Base-by-base conservation (phyloP, 1,140 invertebrate genomes). In the Micrasema longulum region DNA sequence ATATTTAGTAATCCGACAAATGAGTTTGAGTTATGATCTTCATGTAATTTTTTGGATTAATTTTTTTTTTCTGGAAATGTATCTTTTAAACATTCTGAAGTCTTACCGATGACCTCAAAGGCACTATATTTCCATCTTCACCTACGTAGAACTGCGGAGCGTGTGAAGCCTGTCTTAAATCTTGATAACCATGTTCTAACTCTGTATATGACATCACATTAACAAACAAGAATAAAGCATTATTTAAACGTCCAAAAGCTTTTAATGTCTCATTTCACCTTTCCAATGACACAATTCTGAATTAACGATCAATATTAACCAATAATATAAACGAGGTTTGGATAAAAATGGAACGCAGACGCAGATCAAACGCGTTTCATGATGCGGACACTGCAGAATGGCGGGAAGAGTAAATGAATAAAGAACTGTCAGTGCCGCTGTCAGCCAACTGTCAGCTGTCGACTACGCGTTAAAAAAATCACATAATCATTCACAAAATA, bases 141-240 rank as follows among this genome's bases (percentile, higher is more conserved):
- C 87, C 88, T 78, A 90, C 82, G 80, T 89, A 93, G 83, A 92
- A 92, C 75, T 90, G 88, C 66, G 89, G 88, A 36, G 87, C 82
- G 63, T 78, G 75, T 77, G 86, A 81, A 74, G 89, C 87, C 80
- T 91, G 90, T 76, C 89, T 87, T 76, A 92, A 85, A 73, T 90
- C 93, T 88, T 94, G 93, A 86, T 95, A 95, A 67, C 93, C 93
- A 87, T 93, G 92, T 87, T 95, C 93, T 77, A 95, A 83, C 87
- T 95, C 93, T 80, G 93, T 94, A 83, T 95, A 95, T 82, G 93
- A 95, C 93, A 95, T 94, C 84, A 85, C 87, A 86, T 83, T 81
- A 79, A 79, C 47, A 41, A 18, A 60, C 14, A 55, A 31, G 2
- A 55, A 55, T 31, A 31, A 55, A 55, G 4, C 52, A 55, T 48